Conservation (phyloP, 2,888 invertebrate species). For the Caenorhabditis sp. region DNA sequence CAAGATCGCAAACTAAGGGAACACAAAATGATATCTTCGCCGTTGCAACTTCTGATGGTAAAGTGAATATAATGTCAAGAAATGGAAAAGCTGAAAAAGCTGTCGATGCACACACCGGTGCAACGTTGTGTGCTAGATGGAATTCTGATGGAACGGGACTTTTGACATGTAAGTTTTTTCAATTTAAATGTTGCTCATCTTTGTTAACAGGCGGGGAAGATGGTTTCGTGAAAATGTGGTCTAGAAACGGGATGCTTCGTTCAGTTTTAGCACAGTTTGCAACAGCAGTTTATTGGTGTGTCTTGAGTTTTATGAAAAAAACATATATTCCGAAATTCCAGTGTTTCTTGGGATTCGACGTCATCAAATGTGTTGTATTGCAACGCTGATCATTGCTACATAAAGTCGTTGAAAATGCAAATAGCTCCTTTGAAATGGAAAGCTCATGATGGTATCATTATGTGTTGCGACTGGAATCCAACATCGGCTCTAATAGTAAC, state of each 20-base stretch:
- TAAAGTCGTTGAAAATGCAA: constrained; percentile 75
- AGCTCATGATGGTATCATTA: constrained; percentile 91
- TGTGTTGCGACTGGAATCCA: constrained; percentile 78
- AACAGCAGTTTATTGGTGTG: constrained; percentile 72
- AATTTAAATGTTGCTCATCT: constrained; percentile 3
- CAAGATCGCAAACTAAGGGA: constrained; percentile 33
- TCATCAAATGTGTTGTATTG: constrained; percentile 74
- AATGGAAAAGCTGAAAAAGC: constrained; percentile 90
- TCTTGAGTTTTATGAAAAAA: neutral
- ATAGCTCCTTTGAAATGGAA: constrained; percentile 79
- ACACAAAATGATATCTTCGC: constrained; percentile 47
- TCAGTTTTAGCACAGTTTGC: constrained; percentile 82
- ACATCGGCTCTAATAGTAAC: constrained; percentile 76
- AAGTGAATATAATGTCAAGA: constrained; percentile 86
- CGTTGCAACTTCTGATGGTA: constrained; percentile 52
- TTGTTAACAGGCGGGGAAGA: constrained; percentile 93
- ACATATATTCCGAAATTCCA: constrained; percentile 4
- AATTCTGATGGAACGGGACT: constrained; percentile 93
- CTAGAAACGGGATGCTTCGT: constrained; percentile 86
- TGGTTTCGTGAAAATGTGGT: constrained; percentile 95
- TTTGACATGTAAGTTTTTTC: constrained; percentile 75
- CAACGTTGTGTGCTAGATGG: constrained; percentile 89
- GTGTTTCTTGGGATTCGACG: constrained; percentile 61
- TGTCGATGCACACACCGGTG: constrained; percentile 86
- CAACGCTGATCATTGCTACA: constrained; percentile 75